Evolutionary conservation across 2,113 vertebrate species (phyloP).

Genomic region (Tetrao urogallus): DNA sequence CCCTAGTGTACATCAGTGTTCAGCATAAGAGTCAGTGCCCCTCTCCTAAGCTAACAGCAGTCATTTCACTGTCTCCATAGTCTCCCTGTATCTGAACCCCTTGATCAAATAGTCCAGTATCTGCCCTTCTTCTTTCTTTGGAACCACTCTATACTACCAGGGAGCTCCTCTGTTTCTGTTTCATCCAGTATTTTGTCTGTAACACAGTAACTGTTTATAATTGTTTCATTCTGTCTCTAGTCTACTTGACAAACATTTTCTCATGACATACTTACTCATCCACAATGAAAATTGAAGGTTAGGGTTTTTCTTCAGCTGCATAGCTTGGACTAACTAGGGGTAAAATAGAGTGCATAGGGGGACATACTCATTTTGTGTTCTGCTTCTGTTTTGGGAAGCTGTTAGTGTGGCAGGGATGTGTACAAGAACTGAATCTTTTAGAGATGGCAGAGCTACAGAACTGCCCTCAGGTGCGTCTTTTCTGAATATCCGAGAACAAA

Average conservation of each 20-base stretch:
- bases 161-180: no score
- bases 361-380: background rate
- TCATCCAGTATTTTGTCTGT: background rate
- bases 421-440: background rate
- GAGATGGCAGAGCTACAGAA: background rate
- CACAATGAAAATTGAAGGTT: background rate
- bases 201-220: background rate
- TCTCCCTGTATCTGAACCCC: background rate
- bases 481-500: background rate
- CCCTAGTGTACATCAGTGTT: background rate
- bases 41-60: background rate
- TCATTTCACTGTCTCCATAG: background rate
- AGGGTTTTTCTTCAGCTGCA: background rate
- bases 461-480: background rate
- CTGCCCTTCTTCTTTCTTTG: background rate
- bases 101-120: background rate
- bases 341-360: rapidly evolving
- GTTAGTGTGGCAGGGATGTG: rapidly evolving
- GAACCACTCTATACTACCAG: background rate
- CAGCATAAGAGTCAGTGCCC: background rate
- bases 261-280: background rate
- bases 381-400: background rate
- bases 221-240: background rate
- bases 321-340: background rate
- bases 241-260: background rate